Evolutionary conservation across 2,797 vertebrate species (phyloP).

Genomic region (Spea hammondii): DNA sequence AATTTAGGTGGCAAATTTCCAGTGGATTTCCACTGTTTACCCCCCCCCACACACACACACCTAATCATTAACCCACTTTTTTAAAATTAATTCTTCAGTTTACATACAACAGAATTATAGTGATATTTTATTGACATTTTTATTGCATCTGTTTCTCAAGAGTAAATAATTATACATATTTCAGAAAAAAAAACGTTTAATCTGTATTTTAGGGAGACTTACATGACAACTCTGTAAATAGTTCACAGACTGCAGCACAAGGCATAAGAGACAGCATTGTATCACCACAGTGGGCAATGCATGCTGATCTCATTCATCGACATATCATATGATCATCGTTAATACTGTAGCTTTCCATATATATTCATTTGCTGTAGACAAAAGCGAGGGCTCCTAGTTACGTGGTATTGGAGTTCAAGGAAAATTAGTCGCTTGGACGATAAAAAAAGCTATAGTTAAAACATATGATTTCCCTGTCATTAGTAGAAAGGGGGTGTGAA

Average conservation of each 20-base stretch:
- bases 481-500: constrained; percentile 13
- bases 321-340: constrained; percentile 35
- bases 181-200: neutral
- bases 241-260: neutral
- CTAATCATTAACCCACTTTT: no score
- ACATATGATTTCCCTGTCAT: constrained; percentile 26
- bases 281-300: constrained; percentile 1
- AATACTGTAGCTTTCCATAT: constrained; percentile 25
- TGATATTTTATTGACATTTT: no score
- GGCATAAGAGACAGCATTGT: constrained; percentile 16
- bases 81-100: no score
- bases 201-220: neutral
- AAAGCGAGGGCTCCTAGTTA: constrained; percentile 26
- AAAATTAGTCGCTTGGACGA: constrained; percentile 36
- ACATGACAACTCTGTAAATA: neutral
- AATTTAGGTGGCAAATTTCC: no score
- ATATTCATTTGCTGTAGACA: constrained; percentile 36
- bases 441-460: constrained; percentile 24
- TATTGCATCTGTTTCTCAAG: no score
- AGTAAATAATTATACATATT: neutral
- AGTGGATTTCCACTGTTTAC: no score
- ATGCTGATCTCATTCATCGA: constrained; percentile 25
- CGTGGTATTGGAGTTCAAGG: constrained; percentile 25
- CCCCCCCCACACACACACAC: no score
- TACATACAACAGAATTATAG: no score